Base-by-base conservation (phyloP, 2,888 invertebrate genomes). In the Argyresthia goedartella region DNA sequence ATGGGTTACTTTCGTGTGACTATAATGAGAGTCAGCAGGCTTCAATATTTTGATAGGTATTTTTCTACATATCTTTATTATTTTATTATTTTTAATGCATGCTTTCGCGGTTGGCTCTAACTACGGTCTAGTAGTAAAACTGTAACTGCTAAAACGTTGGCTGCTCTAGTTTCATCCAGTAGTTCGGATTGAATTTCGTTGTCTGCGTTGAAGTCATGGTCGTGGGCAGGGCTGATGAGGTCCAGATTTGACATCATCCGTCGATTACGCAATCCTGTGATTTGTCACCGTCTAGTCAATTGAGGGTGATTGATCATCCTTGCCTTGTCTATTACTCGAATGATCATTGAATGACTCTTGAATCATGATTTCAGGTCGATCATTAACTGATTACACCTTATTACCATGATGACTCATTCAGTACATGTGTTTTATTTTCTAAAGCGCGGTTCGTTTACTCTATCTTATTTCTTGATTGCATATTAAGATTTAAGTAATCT, bases 221-320 rank as follows among this genome's bases (percentile, higher is more conserved):
- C 61, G 64, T 64, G 61, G 63, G 64, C 55, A 53, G 63, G 52
- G 57, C 56, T 56, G 44, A 44, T 51, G 50, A 51, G 54, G 60
- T 58, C 63, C 62, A 63, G 64, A 69, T 69, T 71, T 71, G 72
- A 72, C 73, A 71, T 72, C 72, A 69, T 71, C 65, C 61, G 57
- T 57, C 60, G 65, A 66, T 78, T 76, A 71, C 76, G 73, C 66
- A 73, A 75, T 48, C 54, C 51, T 51, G 25, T 25, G 54, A 54
- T 54, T 54, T 54, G 54, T 54, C 52, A 2, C 54, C 48, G 54
- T 52, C 52, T 39, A 48, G 46, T 61, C 67, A 81, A 81, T 81
- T 81, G 79, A 69, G 61, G 62, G 67, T 73, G 81, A 81, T 80
- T 76, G 81, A 81, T 81, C 73, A 57, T 25, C 25, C 25, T 25